A percentile compares a stretch with the other conserved stretches of the same genome.
Conservation (phyloP, 2,113 vertebrate species). For the Hemiprocne comata region DNA sequence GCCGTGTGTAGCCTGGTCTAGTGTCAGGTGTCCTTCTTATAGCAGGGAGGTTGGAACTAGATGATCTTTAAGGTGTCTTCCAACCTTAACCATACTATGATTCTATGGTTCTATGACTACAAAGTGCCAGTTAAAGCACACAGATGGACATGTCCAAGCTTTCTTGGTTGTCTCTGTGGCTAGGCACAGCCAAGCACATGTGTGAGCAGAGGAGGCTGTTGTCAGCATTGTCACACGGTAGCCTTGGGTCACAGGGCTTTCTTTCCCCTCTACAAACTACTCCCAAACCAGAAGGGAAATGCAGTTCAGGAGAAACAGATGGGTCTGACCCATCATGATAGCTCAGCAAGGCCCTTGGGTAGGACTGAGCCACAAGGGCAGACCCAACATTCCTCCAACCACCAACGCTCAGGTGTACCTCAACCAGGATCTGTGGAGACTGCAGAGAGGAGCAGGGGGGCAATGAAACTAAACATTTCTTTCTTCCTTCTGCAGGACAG, state of each 20-base stretch:
- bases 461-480: not conserved
- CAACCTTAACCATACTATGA: too few species aligned
- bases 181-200: not conserved
- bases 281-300: not conserved
- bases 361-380: not conserved
- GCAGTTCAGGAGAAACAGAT: not conserved
- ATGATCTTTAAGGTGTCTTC: too few species aligned
- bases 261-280: not conserved
- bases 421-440: not conserved
- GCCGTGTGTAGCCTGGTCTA: too few species aligned
- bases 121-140: not conserved
- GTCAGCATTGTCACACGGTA: fast-evolving
- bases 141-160: not conserved
- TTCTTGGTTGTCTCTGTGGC: not conserved
- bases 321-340: not conserved
- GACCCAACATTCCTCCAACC: fast-evolving
- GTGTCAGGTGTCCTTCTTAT: too few species aligned
- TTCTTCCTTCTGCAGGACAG: not conserved
- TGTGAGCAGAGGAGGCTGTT: not conserved
- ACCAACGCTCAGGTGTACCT: not conserved
- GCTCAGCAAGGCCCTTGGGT: not conserved
- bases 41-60: too few species aligned
- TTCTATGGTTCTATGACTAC: not conserved
- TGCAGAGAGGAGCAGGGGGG: not conserved
- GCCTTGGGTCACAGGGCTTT: not conserved